Evolutionary conservation across 2,113 vertebrate genomes (phyloP).

Genomic region (Tretioscincus oriximinensis): DNA sequence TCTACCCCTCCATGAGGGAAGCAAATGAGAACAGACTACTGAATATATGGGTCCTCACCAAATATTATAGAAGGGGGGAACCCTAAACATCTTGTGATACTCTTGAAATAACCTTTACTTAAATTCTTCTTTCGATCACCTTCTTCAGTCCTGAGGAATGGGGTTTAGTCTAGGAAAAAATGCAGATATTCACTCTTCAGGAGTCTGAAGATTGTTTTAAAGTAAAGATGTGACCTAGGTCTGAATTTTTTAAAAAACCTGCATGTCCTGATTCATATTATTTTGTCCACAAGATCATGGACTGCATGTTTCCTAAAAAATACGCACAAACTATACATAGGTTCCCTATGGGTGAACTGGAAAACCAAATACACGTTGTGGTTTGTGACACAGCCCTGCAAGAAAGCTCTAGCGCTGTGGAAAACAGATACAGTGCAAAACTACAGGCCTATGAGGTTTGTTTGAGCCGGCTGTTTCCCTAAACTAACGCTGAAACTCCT

Average conservation of each 20-base stretch:
- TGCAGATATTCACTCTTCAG: too few species aligned
- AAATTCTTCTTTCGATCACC: too few species aligned
- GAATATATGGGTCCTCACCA: neutral
- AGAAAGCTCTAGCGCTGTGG: conserved; percentile 34
- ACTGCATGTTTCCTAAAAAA: neutral
- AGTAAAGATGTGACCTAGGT: too few species aligned
- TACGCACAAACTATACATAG: conserved; percentile 35
- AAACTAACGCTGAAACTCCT: neutral
- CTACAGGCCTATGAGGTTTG: neutral
- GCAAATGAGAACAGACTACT: neutral
- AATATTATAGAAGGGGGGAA: neutral
- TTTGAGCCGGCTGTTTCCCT: neutral
- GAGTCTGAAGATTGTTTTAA: too few species aligned
- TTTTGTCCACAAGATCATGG: conserved; percentile 34
- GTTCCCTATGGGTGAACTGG: conserved; percentile 40
- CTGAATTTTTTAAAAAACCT: conserved; percentile 21
- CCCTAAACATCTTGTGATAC: neutral
- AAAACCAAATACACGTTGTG: conserved; percentile 18
- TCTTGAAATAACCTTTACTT: conserved; percentile 16
- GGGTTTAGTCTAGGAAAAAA: too few species aligned
- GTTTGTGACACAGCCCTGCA: conserved; percentile 38
- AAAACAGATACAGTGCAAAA: conserved; percentile 33
- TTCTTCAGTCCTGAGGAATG: too few species aligned
- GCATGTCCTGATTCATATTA: conserved; percentile 34
- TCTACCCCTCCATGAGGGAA: neutral